Conservation (phyloP, 2,113 vertebrate genomes). For the Phaethornis superciliosus region DNA sequence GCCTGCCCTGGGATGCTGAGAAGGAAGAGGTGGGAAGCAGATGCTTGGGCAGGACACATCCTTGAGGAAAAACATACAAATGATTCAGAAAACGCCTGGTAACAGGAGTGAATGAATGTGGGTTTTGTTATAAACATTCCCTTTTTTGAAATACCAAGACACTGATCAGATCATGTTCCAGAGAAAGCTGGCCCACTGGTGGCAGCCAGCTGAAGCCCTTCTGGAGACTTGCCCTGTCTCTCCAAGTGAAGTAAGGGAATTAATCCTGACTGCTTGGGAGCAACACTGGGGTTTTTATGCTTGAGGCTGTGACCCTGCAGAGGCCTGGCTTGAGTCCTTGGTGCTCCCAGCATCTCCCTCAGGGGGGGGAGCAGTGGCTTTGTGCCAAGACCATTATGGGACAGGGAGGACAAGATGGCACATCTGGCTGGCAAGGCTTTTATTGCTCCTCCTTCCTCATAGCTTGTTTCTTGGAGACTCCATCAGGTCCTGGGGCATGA, state of each 20-base stretch:
- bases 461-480: not conserved
- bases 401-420: not conserved
- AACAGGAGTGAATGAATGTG: constrained; percentile 12
- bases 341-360: not conserved
- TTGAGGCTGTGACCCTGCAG: not conserved
- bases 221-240: not conserved
- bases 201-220: not conserved
- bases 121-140: not conserved
- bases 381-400: not conserved
- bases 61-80: not conserved
- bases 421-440: not conserved
- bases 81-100: constrained; percentile 26
- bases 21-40: constrained; percentile 19
- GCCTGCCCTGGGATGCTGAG: not conserved
- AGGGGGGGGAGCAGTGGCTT: not conserved
- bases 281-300: too few relatives aligned
- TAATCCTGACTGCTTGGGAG: not conserved
- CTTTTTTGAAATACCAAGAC: constrained; percentile 41
- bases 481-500: not conserved
- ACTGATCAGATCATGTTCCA: constrained; percentile 27
- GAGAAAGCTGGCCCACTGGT: constrained; percentile 16
- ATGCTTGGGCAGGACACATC: not conserved
- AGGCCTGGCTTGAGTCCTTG: not conserved
- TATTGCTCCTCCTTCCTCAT: not conserved
- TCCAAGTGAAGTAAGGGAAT: not conserved